Conservation (phyloP, 2,797 vertebrate species). For the Liasis olivaceus region DNA sequence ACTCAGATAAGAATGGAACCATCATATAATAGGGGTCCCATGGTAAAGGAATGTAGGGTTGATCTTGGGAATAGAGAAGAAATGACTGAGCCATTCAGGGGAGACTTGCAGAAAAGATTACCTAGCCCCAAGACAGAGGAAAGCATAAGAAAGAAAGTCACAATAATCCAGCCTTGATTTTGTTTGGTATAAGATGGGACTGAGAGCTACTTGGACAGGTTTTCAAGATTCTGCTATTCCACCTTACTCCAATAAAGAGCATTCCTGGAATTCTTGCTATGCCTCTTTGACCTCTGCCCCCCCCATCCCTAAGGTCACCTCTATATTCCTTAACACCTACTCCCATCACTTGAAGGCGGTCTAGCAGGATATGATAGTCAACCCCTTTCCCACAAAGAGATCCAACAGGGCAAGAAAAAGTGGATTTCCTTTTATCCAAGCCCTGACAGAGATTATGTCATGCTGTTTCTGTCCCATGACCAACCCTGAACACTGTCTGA, state of each 20-base stretch:
- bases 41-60: background rate
- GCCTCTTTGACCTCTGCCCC: background rate
- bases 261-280: background rate
- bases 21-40: background rate
- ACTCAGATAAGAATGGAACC: background rate
- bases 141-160: background rate
- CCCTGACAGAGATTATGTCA: background rate
- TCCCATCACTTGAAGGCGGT: background rate
- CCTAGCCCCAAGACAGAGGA: background rate
- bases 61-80: background rate
- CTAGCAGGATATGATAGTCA: background rate
- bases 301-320: background rate
- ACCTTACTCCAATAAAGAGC: background rate
- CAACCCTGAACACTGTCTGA: background rate
- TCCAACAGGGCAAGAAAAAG: background rate
- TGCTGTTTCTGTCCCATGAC: background rate
- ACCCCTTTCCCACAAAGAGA: rapidly evolving
- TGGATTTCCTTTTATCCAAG: background rate
- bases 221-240: background rate
- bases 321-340: background rate
- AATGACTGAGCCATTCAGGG: background rate
- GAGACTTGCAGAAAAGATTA: background rate
- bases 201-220: background rate
- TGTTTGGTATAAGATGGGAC: background rate
- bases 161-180: background rate